These are phyloP conservation scores for Podiceps cristatus DNA, from an alignment of 2,113 vertebrate genomes.

Conservation along the genomic window DNA sequence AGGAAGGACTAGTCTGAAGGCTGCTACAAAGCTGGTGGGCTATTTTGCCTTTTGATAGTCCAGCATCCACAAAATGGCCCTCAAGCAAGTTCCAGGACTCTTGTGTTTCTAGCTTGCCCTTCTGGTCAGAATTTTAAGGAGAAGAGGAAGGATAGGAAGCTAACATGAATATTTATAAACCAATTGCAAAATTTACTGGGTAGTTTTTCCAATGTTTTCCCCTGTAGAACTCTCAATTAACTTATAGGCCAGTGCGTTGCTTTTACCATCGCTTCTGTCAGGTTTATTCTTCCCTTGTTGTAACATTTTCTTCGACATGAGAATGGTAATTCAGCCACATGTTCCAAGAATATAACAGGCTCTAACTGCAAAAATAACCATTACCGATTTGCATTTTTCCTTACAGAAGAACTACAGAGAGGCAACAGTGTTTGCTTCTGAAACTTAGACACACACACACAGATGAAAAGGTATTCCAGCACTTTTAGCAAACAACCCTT, in stretches of 20 bases:
- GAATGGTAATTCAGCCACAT: background rate
- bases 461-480: background rate
- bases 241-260: background rate
- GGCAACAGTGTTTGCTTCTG: background rate
- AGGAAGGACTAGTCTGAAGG: background rate
- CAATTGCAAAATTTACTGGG: background rate
- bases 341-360: background rate
- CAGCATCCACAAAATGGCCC: background rate
- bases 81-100: background rate
- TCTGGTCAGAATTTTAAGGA: background rate
- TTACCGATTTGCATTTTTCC: slow-evolving; percentile 10
- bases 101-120: background rate
- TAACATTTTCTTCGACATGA: background rate
- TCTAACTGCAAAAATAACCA: slow-evolving; percentile 30
- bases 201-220: background rate
- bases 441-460: background rate
- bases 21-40: rapidly evolving
- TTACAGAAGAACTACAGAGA: background rate
- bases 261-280: background rate
- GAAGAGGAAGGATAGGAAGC: background rate
- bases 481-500: background rate
- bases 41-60: background rate
- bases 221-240: background rate
- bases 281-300: background rate
- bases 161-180: background rate